These are phyloP conservation scores for Python bivittatus DNA, from an alignment of 2,113 vertebrate genomes.

Conservation along the genomic window DNA sequence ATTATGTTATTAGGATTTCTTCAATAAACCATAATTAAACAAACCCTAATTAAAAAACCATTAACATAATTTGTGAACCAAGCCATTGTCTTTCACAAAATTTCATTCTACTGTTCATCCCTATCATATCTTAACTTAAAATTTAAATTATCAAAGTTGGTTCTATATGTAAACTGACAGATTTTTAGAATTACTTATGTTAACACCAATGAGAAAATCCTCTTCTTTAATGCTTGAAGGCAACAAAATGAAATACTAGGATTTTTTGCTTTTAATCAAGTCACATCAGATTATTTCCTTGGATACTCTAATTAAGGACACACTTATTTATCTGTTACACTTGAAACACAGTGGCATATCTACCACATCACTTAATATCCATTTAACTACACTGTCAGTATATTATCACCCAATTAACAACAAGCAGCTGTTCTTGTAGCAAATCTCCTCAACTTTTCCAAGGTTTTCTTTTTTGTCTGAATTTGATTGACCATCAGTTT, in stretches of 20 bases:
- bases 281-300: not conserved
- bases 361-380: slow-evolving; percentile 1
- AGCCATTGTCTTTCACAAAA: not conserved
- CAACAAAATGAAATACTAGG: not conserved
- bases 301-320: slow-evolving; percentile 1
- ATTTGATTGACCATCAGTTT: not conserved
- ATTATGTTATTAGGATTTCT: not conserved
- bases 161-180: not conserved
- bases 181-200: not conserved
- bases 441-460: not conserved
- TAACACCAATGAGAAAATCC: not conserved
- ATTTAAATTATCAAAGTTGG: not conserved
- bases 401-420: slow-evolving; percentile 18
- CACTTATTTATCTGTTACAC: slow-evolving; percentile 8
- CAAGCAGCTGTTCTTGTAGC: not conserved
- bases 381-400: slow-evolving; percentile 2
- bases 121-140: not conserved
- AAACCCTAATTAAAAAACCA: not conserved
- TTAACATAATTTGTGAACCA: not conserved
- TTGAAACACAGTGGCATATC: slow-evolving; percentile 1
- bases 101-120: not conserved
- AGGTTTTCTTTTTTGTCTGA: not conserved
- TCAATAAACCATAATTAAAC: not conserved
- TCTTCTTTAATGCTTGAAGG: not conserved
- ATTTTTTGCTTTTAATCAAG: not conserved